phyloP scores from a whole-genome alignment of 2,888 invertebrate species.

The Andrena praecox region DNA sequence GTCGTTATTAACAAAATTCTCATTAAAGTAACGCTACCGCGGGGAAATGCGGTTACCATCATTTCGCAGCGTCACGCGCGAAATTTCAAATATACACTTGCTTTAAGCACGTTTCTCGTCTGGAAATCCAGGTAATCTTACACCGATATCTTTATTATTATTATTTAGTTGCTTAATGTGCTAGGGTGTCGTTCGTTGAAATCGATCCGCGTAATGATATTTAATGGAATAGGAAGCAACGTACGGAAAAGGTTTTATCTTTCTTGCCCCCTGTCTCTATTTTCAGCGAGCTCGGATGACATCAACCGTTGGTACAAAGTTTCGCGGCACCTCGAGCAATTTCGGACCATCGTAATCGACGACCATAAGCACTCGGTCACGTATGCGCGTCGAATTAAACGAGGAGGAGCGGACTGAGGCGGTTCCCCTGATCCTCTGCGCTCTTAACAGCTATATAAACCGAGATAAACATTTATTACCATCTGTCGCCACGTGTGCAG shows the following conservation, averaged over 20 bases:
- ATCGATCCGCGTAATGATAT: neutral
- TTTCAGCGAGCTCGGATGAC: neutral
- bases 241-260: neutral
- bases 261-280: neutral
- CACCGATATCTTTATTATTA: neutral
- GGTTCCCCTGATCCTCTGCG: neutral
- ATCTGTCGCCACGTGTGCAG: conserved; percentile 19
- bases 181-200: neutral
- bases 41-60: neutral
- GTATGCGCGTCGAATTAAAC: neutral
- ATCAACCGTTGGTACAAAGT: neutral
- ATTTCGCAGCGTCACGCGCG: neutral
- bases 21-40: too few species aligned
- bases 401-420: conserved; percentile 17
- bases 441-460: conserved; percentile 10
- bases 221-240: neutral
- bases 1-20: neutral
- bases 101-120: neutral
- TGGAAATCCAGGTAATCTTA: neutral
- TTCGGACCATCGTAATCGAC: neutral
- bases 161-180: neutral
- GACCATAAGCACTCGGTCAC: neutral
- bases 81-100: neutral
- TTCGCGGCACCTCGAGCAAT: neutral
- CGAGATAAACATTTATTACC: conserved; percentile 45